Percentiles rank a stretch among this genome's conserved stretches.
Evolutionary conservation across 1,140 invertebrate genomes (phyloP).

Genomic region (Maniola jurtina): DNA sequence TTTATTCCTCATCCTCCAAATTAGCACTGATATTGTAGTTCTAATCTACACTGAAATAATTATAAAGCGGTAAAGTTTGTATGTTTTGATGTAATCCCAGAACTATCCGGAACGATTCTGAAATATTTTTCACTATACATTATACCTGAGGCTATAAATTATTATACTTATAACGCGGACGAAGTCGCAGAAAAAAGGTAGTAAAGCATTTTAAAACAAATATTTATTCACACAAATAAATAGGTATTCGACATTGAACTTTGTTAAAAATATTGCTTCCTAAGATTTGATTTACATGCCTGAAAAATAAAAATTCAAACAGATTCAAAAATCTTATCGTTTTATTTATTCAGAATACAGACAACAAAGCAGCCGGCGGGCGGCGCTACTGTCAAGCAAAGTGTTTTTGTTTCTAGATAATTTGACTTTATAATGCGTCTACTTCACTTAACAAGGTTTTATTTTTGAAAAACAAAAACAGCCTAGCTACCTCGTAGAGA

Average conservation of each 20-base stretch:
- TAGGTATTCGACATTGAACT: neutral
- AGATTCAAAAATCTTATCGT: neutral
- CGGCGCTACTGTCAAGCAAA: neutral
- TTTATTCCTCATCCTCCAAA: too few species aligned
- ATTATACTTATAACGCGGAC: too few species aligned
- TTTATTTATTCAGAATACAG: slow-evolving; percentile 2
- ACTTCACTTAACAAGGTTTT: neutral
- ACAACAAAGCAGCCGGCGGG: slow-evolving; percentile 1
- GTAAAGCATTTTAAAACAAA: too few species aligned
- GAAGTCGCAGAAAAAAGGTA: too few species aligned
- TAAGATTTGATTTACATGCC: neutral
- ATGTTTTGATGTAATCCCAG: too few species aligned
- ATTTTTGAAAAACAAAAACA: neutral
- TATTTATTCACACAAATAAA: too few species aligned
- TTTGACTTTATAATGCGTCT: slow-evolving; percentile 7
- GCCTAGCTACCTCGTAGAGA: neutral
- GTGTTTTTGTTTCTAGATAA: slow-evolving; percentile 1
- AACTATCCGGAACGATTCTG: too few species aligned
- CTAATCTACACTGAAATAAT: too few species aligned
- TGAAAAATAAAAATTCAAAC: neutral
- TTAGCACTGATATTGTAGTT: too few species aligned
- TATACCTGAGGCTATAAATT: too few species aligned
- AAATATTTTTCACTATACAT: too few species aligned
- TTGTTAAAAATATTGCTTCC: neutral
- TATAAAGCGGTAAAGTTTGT: too few species aligned